These are phyloP conservation scores for Argyrosomus japonicus DNA, from an alignment of 2,113 vertebrate species.

Conservation along the genomic window DNA sequence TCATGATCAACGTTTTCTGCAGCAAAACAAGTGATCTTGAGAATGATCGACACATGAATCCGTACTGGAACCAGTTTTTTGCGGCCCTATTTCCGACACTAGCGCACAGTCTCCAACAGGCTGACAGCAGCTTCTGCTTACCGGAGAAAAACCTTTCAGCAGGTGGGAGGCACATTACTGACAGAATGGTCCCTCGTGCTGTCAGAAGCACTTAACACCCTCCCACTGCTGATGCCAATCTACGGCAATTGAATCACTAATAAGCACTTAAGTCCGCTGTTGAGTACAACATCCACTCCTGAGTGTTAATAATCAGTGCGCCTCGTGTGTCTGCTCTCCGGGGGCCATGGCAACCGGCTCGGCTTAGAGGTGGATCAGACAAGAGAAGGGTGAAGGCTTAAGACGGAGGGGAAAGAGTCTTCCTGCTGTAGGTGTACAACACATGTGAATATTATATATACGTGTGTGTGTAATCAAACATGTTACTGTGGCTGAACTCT, in stretches of 20 bases:
- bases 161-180: slow-evolving; percentile 47
- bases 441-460: background rate
- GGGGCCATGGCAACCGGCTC: slow-evolving; percentile 49
- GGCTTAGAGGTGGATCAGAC: slow-evolving; percentile 31
- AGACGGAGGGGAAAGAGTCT: background rate
- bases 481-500: slow-evolving; percentile 30
- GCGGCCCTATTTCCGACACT: no score
- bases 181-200: slow-evolving; percentile 35
- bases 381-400: background rate
- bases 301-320: slow-evolving; percentile 50
- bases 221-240: slow-evolving; percentile 57
- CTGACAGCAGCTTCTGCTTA: background rate
- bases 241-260: slow-evolving; percentile 60
- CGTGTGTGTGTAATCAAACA: background rate
- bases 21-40: no score
- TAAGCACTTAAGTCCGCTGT: slow-evolving; percentile 53
- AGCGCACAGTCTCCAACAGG: background rate
- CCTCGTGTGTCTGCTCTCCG: slow-evolving; percentile 36
- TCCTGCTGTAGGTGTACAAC: background rate
- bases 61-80: no score
- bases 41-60: no score
- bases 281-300: slow-evolving; percentile 53
- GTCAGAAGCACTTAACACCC: slow-evolving; percentile 54
- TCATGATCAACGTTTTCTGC: no score
- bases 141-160: slow-evolving; percentile 25